Evolutionary conservation across 1,140 invertebrate genomes (phyloP).

Genomic region (Tetramorium parvispinum): DNA sequence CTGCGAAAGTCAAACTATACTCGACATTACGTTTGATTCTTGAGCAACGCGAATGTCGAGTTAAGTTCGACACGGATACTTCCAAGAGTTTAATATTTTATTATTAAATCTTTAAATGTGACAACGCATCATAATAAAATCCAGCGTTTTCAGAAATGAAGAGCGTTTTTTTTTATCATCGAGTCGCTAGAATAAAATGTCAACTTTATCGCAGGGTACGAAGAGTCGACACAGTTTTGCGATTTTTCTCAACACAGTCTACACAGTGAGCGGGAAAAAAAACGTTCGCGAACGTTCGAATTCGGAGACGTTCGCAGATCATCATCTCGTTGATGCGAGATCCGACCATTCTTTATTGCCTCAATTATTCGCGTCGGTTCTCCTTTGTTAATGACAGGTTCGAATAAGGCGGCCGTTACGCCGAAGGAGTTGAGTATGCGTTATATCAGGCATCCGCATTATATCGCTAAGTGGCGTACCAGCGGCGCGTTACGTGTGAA

Average conservation of each 20-base stretch:
- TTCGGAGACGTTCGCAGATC: neutral
- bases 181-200: too few species aligned
- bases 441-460: conserved; percentile 41
- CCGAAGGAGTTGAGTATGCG: neutral
- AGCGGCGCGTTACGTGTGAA: conserved; percentile 22
- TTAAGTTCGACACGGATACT: neutral
- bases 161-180: neutral
- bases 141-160: neutral
- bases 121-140: neutral
- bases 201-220: too few species aligned
- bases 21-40: neutral
- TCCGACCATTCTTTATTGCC: conserved; percentile 25
- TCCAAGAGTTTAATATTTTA: neutral
- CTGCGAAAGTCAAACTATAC: too few species aligned
- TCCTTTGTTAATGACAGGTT: conserved; percentile 33
- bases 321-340: conserved; percentile 34
- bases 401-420: conserved; percentile 13
- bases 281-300: neutral
- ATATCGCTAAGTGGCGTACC: conserved; percentile 37
- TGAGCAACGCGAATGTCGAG: neutral
- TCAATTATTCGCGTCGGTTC: conserved; percentile 53
- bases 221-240: too few species aligned
- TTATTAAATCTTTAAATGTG: neutral
- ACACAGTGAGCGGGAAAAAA: neutral
- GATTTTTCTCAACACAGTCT: too few species aligned